These are phyloP conservation scores for Apus apus DNA, from an alignment of 2,113 vertebrate species.

Conservation along the genomic window DNA sequence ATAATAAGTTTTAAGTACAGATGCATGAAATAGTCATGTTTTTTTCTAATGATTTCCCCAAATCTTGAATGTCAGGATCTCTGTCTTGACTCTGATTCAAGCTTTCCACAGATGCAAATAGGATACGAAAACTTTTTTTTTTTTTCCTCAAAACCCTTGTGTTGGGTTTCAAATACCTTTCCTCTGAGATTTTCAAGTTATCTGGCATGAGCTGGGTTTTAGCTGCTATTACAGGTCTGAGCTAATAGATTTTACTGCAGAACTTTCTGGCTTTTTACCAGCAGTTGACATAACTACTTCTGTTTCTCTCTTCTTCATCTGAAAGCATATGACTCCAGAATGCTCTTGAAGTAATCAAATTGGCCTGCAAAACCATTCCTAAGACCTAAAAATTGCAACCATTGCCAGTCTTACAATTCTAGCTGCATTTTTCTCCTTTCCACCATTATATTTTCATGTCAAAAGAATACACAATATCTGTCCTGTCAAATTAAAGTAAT, in stretches of 20 bases:
- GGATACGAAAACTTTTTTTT: not conserved
- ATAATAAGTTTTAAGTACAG: not conserved
- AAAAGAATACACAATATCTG: not conserved
- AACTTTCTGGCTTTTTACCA: constrained; percentile 6
- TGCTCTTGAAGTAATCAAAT: not conserved
- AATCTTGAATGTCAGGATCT: not conserved
- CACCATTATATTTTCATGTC: not conserved
- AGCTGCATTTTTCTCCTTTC: not conserved
- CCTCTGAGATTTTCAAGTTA: constrained; percentile 29
- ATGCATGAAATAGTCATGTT: not conserved
- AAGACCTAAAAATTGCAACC: not conserved
- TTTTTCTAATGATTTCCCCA: not conserved
- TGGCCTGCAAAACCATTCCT: not conserved
- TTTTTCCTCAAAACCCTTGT: not conserved
- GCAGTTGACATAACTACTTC: not conserved
- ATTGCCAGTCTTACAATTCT: not conserved
- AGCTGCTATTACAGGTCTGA: not conserved
- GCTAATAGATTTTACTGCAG: constrained; percentile 6
- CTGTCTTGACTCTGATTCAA: not conserved
- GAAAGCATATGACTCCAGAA: not conserved
- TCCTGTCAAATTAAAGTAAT: not conserved
- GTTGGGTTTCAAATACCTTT: constrained; percentile 18
- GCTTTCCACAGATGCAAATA: not conserved
- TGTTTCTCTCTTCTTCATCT: constrained; percentile 3
- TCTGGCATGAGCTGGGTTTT: not conserved